These are phyloP conservation scores for Drosophila serrata DNA, from an alignment of 1,140 invertebrate species.

Conservation along the genomic window DNA sequence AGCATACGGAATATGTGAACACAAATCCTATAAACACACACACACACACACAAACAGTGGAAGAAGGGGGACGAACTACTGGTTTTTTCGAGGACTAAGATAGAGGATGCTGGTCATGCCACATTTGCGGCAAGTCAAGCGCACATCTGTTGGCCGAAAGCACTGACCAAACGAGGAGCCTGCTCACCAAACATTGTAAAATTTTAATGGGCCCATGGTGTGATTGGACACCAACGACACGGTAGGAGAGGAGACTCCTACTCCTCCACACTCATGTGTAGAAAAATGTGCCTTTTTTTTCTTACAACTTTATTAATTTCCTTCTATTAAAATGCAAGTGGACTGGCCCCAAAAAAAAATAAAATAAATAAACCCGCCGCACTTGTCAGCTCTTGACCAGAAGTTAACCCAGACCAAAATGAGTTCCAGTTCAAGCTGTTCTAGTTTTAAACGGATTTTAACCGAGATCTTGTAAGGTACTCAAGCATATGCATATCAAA, in stretches of 20 bases:
- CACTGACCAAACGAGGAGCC: constrained; percentile 56
- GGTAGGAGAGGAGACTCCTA: not conserved
- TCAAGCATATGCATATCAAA: constrained; percentile 10
- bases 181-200: constrained; percentile 61
- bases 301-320: constrained; percentile 56
- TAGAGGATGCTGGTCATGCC: constrained; percentile 26
- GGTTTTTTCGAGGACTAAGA: constrained; percentile 18
- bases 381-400: constrained; percentile 54
- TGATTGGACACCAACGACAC: constrained; percentile 53
- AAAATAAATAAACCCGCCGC: not conserved
- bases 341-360: constrained; percentile 12
- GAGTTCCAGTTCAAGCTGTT: constrained; percentile 27
- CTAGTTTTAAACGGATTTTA: constrained; percentile 17
- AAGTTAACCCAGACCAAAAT: constrained; percentile 32
- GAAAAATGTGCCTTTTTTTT: constrained; percentile 32
- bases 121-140: constrained; percentile 64
- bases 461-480: not conserved
- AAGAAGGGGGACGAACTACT: too few species aligned
- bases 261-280: constrained; percentile 10
- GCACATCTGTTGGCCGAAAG: constrained; percentile 60
- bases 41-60: too few species aligned
- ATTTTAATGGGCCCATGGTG: constrained; percentile 62
- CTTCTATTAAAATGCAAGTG: constrained; percentile 54
- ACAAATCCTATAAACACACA: constrained; percentile 64
- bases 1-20: constrained; percentile 56